Evolutionary conservation across 2,113 vertebrate species (phyloP), one percentile per base, ranked within the genome.

Genomic region (Microcebus jonahi): DNA sequence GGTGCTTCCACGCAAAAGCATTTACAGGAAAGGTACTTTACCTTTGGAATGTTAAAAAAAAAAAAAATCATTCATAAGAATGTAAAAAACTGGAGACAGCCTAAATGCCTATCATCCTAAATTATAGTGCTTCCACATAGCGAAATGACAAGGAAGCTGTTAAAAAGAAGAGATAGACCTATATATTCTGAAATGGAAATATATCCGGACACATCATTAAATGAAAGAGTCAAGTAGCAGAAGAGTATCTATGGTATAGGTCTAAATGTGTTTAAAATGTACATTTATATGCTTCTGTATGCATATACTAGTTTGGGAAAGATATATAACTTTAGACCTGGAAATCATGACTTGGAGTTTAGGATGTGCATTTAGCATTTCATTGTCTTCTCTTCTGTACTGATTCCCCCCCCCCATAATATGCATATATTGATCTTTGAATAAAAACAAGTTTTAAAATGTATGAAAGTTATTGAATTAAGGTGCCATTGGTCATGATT

Each of bases 11-110:
- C 10, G 36, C 21, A 88, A 81, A 8, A 90, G 39, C 57, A 36
- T 82, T 95, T 93, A 79, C 34, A 79, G 71, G 81, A 94, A 93
- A 84, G 4, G 15, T 53, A 17, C 3, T 71, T 85, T 76, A 80
- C 39, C 3, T 63, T 85, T 53, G 65, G 39, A 90, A 88, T 71
- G 45, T 85, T 73, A 90, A 48, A 48, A 48, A 45, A 45, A 45
- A 45, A 45, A 96, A 96, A 92, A 70, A 55, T 81, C 70, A 91
- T 73, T 93, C 89, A 27, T 82, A 95, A 88, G 76, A 57, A 34
- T 39, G 29, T 63, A 23, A 90, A 76, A 93, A 82, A 75, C 8
- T 45, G 50, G 53, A 89, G 93, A 84, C 45, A 88, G 63, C 65
- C 67, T 88, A 91, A 88, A 85, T 42, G 73, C 83, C 77, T 71